Percentiles rank a stretch among this genome's conserved stretches.
Evolutionary conservation across 1,140 invertebrate species (phyloP).

Genomic region (Megalopta genalis): DNA sequence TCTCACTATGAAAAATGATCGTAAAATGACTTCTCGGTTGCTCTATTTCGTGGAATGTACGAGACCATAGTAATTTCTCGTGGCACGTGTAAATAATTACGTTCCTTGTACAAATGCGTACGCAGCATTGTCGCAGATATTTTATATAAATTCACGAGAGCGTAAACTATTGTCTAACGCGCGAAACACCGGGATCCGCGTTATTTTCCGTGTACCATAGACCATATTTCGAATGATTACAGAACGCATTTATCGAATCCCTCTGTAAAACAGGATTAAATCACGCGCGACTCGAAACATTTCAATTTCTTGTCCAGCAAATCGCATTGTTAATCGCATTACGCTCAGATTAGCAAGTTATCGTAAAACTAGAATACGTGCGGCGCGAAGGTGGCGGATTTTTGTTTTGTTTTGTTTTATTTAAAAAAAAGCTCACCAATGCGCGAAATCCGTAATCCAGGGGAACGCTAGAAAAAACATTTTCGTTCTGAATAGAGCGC

Average conservation of each 20-base stretch:
- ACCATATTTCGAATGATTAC: slow-evolving; percentile 4
- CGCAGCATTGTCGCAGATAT: not conserved
- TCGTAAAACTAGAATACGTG: not conserved
- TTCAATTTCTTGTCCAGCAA: not conserved
- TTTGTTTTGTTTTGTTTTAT: not conserved
- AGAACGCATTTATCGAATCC: not conserved
- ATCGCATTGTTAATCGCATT: slow-evolving; percentile 2
- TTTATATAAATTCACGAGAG: not conserved
- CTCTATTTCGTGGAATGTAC: too few relatives aligned
- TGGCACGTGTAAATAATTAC: too few relatives aligned
- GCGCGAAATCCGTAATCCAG: not conserved
- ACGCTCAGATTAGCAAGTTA: slow-evolving; percentile 10
- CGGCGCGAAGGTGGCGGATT: not conserved
- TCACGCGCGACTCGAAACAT: not conserved
- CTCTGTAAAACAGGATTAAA: not conserved
- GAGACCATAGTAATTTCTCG: too few relatives aligned
- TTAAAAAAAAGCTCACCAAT: not conserved
- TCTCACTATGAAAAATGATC: too few relatives aligned
- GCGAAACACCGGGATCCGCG: too few relatives aligned
- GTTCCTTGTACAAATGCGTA: too few relatives aligned
- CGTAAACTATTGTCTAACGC: not conserved
- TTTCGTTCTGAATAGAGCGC: not conserved
- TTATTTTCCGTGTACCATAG: not conserved
- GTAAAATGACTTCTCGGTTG: too few relatives aligned
- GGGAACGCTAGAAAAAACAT: too few relatives aligned